Base-by-base conservation (phyloP, 2,888 invertebrate species). In the Eupeodes luniger region DNA sequence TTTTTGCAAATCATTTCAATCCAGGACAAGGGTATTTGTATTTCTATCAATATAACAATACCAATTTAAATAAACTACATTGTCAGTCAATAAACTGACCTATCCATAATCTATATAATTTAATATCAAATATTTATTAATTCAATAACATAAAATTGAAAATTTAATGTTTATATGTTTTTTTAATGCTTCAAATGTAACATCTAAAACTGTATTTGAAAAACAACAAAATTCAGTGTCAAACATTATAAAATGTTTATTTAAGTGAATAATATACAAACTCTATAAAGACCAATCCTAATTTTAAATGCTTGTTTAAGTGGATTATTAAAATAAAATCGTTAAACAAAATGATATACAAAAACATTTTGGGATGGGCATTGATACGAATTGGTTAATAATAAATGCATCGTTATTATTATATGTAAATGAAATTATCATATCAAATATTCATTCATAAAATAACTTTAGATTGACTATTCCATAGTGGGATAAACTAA, bases 301-400 rank as follows among this genome's bases (percentile, higher is more conserved):
- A 85, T 81, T 27, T 61, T 72, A 69, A 85, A 85, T 85, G 74
- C 16, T 62, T 75, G 36, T 81, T 85, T 78, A 59, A 85, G 77
- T 81, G 74, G 40, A 55, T 74, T 81, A 74, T 77, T 78, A 85
- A 74, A 81, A 40, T 40, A 7, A 40, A 77, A 27, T 62, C 27
- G 27, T 12, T 53, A 12, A 44, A 27, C 16, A 44, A 64, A 36
- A 74, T 40, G 40, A 9, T 14, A 40, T 62, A 10, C 27, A 27
- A 27, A 27, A 27, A 27, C 40, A 10, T 40, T 27, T 40, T 53
- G 19, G 16, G 36, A 49, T 51, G n/a, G 40, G 16, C 44, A 44
- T 27, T 6, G 40, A 34, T 19, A 2, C 4, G 27, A 61, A 27
- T 64, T 80, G 16, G 49, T 57, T 64, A 84, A 69, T 49, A 53